Percentiles rank a stretch among this genome's conserved stretches.
phyloP scores from a whole-genome alignment of 2,888 invertebrate genomes.

The Dinocampus coccinellae region DNA sequence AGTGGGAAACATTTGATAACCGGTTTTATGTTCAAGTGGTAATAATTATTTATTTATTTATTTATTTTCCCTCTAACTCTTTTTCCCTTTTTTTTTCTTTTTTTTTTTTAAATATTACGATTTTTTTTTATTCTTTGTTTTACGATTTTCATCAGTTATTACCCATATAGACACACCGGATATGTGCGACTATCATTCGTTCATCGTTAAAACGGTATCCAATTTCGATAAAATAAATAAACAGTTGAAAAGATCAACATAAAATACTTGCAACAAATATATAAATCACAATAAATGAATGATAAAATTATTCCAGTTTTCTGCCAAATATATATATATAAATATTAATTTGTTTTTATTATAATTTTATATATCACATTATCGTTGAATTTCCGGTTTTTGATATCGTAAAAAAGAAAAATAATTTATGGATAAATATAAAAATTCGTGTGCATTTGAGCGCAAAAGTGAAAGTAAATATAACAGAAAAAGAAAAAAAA shows the following conservation, averaged over 20 bases:
- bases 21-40: slow-evolving; percentile 16
- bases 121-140: slow-evolving; percentile 28
- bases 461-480: slow-evolving; percentile 34
- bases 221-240: slow-evolving; percentile 17
- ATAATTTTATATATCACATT: not conserved
- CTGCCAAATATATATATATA: not conserved
- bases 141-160: slow-evolving; percentile 23
- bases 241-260: slow-evolving; percentile 3
- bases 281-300: not conserved
- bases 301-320: not conserved
- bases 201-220: slow-evolving; percentile 38
- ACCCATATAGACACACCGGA: slow-evolving; percentile 37
- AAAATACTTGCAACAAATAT: not conserved
- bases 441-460: slow-evolving; percentile 12
- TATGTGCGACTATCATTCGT: slow-evolving; percentile 36
- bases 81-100: too few relatives aligned
- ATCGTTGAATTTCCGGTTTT: slow-evolving; percentile 30
- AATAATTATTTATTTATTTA: not conserved
- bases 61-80: not conserved
- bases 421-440: slow-evolving; percentile 10
- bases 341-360: not conserved
- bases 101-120: slow-evolving; percentile 6
- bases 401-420: not conserved
- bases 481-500: too few relatives aligned
- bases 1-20: slow-evolving; percentile 39